Evolutionary conservation across 2,888 invertebrate species (phyloP).

Genomic region (Erebia palarica): DNA sequence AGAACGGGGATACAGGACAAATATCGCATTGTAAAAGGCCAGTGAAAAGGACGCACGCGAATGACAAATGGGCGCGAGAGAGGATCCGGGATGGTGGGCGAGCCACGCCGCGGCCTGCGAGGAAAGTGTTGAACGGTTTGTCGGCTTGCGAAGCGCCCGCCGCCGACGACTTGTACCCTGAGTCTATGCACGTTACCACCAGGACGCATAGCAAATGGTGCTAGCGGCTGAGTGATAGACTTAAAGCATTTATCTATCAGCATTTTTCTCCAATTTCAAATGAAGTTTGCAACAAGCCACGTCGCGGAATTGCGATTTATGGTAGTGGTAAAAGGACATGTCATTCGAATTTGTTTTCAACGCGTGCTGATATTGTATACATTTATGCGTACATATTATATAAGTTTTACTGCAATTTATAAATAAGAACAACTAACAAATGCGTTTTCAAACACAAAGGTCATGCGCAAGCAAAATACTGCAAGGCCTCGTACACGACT

Average conservation of each 20-base stretch:
- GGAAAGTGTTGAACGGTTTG: slow-evolving; percentile 58
- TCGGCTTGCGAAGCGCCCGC: slow-evolving; percentile 62
- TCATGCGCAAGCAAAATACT: neutral
- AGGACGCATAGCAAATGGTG: slow-evolving; percentile 62
- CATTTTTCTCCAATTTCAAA: too few species aligned
- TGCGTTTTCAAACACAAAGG: neutral
- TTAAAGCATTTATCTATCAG: neutral
- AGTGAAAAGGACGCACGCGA: slow-evolving; percentile 82
- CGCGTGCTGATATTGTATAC: neutral
- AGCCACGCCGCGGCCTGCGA: slow-evolving; percentile 67
- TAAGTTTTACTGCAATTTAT: neutral
- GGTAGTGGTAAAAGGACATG: too few species aligned
- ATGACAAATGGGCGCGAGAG: slow-evolving; percentile 61
- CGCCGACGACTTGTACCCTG: slow-evolving; percentile 70
- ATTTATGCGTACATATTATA: neutral
- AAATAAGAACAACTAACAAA: neutral
- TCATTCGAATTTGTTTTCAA: neutral
- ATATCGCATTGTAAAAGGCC: slow-evolving; percentile 78
- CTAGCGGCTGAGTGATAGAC: slow-evolving; percentile 41
- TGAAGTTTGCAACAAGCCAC: too few species aligned
- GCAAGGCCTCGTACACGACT: neutral
- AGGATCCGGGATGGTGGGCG: slow-evolving; percentile 57
- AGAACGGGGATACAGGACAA: slow-evolving; percentile 53
- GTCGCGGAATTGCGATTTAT: too few species aligned
- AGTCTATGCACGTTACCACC: slow-evolving; percentile 51